These are phyloP conservation scores for Hystrix brachyura DNA, from an alignment of 2,113 vertebrate species.

Conservation along the genomic window DNA sequence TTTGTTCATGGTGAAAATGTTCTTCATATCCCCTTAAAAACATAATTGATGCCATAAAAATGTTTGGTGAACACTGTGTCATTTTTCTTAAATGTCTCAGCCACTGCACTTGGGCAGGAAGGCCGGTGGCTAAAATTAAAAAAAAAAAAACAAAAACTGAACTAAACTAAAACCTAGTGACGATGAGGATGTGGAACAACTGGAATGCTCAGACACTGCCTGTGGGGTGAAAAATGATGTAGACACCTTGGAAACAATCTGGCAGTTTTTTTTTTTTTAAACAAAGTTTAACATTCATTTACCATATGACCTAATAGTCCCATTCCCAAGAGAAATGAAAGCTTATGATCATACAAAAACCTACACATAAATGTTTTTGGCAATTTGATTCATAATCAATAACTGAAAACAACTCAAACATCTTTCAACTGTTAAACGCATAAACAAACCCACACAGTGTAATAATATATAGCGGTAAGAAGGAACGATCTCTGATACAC, in stretches of 20 bases:
- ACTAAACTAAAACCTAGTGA: not conserved
- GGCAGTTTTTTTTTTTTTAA: not conserved
- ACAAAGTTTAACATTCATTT: not conserved
- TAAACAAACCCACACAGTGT: not conserved
- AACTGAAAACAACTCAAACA: not conserved
- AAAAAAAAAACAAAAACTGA: not conserved
- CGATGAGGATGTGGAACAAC: not conserved
- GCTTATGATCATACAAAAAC: conserved; percentile 14
- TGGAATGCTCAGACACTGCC: not conserved
- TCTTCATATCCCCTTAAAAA: not conserved
- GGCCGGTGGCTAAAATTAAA: not conserved
- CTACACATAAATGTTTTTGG: not conserved
- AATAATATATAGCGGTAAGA: not conserved
- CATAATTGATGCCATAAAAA: not conserved
- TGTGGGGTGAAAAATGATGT: not conserved
- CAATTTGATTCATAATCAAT: not conserved
- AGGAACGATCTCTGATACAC: not conserved
- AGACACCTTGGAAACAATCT: not conserved
- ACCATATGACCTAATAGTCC: not conserved
- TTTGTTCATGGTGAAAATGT: not conserved
- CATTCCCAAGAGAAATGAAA: not conserved
- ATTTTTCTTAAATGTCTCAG: conserved; percentile 4
- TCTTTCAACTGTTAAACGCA: not conserved
- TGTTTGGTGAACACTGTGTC: not conserved
- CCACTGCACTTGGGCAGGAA: not conserved